Conservation (phyloP, 2,888 invertebrate species). For the Philaethria dido region DNA sequence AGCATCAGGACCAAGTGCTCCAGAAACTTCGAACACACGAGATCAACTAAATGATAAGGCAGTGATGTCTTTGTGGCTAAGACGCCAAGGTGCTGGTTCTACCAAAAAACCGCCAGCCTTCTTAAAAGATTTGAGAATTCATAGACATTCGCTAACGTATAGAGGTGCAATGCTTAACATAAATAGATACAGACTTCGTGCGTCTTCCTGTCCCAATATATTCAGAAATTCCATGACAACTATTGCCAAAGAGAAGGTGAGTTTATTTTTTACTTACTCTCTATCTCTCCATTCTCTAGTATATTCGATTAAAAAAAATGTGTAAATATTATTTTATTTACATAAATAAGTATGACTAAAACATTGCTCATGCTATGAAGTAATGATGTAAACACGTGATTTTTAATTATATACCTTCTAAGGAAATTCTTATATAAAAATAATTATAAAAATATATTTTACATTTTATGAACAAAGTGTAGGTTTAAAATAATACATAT, state of each 20-base stretch:
- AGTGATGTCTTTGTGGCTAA: constrained; percentile 83
- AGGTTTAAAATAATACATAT: neutral
- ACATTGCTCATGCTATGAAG: neutral
- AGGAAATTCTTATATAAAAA: neutral
- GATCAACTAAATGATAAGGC: constrained; percentile 69
- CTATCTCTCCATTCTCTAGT: too few relatives aligned
- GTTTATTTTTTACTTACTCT: constrained; percentile 26
- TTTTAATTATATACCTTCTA: neutral
- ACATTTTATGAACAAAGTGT: too few relatives aligned
- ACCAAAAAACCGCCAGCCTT: constrained; percentile 86
- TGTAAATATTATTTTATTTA: too few relatives aligned
- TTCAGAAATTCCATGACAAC: constrained; percentile 94
- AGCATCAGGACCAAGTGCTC: constrained; percentile 52
- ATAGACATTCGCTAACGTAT: constrained; percentile 91
- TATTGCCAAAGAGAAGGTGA: constrained; percentile 90
- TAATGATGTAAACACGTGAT: constrained; percentile 1
- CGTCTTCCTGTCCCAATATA: constrained; percentile 96
- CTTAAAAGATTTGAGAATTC: constrained; percentile 89
- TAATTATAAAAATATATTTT: neutral
- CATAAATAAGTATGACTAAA: neutral
- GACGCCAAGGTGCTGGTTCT: constrained; percentile 72
- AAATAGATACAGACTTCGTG: constrained; percentile 90
- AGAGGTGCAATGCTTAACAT: constrained; percentile 94
- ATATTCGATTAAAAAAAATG: too few relatives aligned
- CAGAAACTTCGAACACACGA: constrained; percentile 48